Base-by-base conservation (phyloP, 2,113 vertebrate species). In the Coturnix japonica region DNA sequence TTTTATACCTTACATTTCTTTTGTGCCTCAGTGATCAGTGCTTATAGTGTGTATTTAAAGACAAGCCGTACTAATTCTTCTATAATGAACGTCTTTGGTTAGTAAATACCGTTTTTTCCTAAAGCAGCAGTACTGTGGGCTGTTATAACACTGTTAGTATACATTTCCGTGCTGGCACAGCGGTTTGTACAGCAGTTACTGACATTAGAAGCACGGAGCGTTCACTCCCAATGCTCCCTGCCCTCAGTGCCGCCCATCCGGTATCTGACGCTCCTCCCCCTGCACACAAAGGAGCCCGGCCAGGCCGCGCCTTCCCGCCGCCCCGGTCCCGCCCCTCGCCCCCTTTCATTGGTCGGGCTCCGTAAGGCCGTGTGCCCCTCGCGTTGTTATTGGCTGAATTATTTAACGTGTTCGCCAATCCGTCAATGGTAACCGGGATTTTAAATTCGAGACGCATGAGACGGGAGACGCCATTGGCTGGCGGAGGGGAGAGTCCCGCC, bases 351-450 rank as follows among this genome's bases (percentile, higher is more conserved):
- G 80, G 85, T 15, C 60, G 1, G 7, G 1, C 14, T 0, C 13
- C 0, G 6, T 3, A 31, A 15, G 61, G 72, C 60, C 8, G 56
- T 47, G 17, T 0, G 31, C 5, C 14, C 13, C 22, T 7, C 28
- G 51, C 31, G 13, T 8, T 0, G 0, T 46, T 64, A 96, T 60
- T 95, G 86, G 95, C 3, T 12, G 65, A 43, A 18, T 6, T 21
- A 1, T 2, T 8, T 75, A 20, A 92, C 71, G 2, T 28, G 16
- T 30, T 8, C 1, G 10, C 7, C 1, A 7, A 0, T 0, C 1
- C 12, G 0, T 89, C 93, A 95, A 69, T 90, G 9, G 60, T 2
- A 3, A 15, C 35, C 7, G n/a, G 4, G 1, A 39, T 60, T 64
- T 91, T 61, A 56, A 69, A 83, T 35, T 9, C 1, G 3, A 2